Percentiles rank a stretch among this genome's conserved stretches.
Evolutionary conservation across 2,113 vertebrate genomes (phyloP).

Genomic region (Gavia stellata): DNA sequence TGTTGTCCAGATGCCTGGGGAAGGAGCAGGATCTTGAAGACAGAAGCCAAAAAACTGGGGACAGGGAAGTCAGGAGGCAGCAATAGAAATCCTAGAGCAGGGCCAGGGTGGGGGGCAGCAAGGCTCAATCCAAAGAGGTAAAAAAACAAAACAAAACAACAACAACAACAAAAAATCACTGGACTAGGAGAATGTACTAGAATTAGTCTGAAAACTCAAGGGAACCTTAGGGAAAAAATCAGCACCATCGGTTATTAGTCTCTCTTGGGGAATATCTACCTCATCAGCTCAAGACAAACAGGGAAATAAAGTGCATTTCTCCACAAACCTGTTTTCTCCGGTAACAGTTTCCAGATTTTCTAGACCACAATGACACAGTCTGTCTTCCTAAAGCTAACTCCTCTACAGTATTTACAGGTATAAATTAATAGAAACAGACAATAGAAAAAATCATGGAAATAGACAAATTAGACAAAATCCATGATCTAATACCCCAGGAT

Average conservation of each 20-base stretch:
- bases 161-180: too few relatives aligned
- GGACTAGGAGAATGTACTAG: background rate
- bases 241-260: background rate
- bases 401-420: background rate
- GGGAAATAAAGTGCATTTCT: background rate
- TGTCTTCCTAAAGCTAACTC: constrained; percentile 5
- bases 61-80: background rate
- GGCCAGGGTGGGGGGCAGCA: background rate
- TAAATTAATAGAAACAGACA: background rate
- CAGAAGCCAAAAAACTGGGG: background rate
- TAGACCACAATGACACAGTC: background rate
- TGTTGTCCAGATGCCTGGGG: background rate
- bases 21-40: background rate
- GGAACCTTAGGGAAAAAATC: background rate
- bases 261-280: background rate
- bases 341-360: constrained; percentile 47
- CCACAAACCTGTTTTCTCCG: background rate
- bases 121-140: background rate
- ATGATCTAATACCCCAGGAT: background rate
- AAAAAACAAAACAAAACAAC: background rate
- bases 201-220: background rate
- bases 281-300: background rate
- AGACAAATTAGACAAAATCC: background rate
- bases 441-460: background rate
- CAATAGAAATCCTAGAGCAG: background rate